These are phyloP conservation scores for Eutolmus rufibarbis DNA, from an alignment of 2,888 invertebrate species.

Conservation along the genomic window DNA sequence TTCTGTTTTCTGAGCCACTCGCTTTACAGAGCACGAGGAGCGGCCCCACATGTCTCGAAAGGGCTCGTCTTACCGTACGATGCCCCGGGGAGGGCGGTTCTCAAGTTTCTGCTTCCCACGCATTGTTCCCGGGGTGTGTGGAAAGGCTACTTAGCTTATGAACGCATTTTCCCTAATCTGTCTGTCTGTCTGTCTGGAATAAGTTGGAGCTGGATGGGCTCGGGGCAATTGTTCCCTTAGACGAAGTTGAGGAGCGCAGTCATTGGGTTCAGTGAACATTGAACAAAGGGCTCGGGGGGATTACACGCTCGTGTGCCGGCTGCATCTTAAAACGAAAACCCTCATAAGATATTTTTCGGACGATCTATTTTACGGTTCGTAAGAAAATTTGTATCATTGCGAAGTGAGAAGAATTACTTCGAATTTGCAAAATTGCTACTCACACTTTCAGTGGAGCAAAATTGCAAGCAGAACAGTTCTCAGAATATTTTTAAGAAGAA, in stretches of 20 bases:
- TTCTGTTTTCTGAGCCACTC: neutral
- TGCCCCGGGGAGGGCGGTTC: neutral
- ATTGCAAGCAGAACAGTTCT: too few species aligned
- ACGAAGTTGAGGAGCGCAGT: neutral
- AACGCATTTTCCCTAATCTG: neutral
- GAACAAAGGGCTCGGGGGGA: neutral
- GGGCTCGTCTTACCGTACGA: neutral
- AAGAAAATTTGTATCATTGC: neutral
- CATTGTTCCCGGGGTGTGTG: neutral
- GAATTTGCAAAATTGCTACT: neutral
- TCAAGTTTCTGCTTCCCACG: neutral
- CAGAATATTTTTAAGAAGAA: too few species aligned
- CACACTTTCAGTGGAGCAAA: too few species aligned
- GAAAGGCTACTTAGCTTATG: neutral
- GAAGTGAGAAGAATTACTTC: neutral
- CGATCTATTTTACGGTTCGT: neutral
- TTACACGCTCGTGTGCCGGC: neutral
- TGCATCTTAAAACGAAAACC: neutral
- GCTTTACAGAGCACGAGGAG: neutral
- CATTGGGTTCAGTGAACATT: neutral
- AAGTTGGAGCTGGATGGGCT: neutral
- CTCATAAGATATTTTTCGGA: neutral
- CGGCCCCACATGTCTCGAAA: neutral
- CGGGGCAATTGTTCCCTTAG: neutral
- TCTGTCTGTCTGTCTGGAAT: neutral